phyloP scores from a whole-genome alignment of 2,888 invertebrate species.

The Parthenolecanium corni region DNA sequence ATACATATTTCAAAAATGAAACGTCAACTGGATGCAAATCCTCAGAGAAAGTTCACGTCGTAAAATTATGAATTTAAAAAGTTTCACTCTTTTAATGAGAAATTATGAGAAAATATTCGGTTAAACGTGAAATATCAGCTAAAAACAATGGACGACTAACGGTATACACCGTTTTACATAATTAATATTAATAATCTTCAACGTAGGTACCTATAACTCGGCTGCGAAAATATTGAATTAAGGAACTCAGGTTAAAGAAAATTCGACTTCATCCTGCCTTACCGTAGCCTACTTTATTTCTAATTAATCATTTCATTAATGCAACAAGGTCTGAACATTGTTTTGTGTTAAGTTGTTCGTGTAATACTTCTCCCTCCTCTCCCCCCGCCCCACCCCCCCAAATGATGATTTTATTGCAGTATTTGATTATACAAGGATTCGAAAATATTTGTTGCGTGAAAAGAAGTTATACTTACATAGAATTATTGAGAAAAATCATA shows the following conservation, averaged over 20 bases:
- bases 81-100: slow-evolving; percentile 2
- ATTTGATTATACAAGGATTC: too few relatives aligned
- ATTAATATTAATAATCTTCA: slow-evolving; percentile 24
- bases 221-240: slow-evolving; percentile 11
- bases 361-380: too few relatives aligned
- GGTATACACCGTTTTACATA: slow-evolving; percentile 12
- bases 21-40: too few relatives aligned
- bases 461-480: too few relatives aligned
- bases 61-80: not conserved
- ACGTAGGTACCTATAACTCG: not conserved
- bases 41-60: too few relatives aligned
- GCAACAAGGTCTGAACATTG: slow-evolving; percentile 11
- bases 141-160: slow-evolving; percentile 14
- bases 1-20: not conserved
- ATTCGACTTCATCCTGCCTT: slow-evolving; percentile 12
- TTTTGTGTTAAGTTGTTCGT: slow-evolving; percentile 6
- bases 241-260: slow-evolving; percentile 9
- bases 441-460: too few relatives aligned
- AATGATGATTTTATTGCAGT: too few relatives aligned
- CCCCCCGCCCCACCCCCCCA: too few relatives aligned
- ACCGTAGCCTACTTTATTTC: slow-evolving; percentile 17
- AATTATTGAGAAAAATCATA: too few relatives aligned
- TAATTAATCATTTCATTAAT: slow-evolving; percentile 17
- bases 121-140: slow-evolving; percentile 11
- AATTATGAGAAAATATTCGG: slow-evolving; percentile 7